Base-by-base conservation (phyloP, 2,797 vertebrate genomes). In the Scleropages formosus region DNA sequence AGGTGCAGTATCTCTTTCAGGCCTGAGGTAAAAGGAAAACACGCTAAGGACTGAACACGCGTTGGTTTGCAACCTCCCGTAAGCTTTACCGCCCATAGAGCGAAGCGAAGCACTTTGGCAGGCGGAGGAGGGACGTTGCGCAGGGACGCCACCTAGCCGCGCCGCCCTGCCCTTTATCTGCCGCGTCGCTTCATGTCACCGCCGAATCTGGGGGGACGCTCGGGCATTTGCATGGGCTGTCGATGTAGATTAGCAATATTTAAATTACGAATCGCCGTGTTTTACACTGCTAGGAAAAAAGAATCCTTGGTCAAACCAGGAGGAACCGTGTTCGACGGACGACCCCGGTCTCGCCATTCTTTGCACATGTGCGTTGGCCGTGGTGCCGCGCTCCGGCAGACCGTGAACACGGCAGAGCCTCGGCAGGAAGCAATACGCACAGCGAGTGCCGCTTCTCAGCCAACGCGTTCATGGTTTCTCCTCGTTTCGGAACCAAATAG, bases 191-290 rank as follows among this genome's bases (percentile, higher is more conserved):
- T 90, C 89, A 86, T 89, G 85, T 88, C 88, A 89, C 88, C 83
- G 89, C 89, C 91, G 88, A 89, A 90, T 89, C 88, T 90, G 88
- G 89, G 91, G 90, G 89, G 90, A 89, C 88, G 89, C 91, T 51
- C 87, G 87, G 88, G 86, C 85, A 89, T 90, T 90, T 90, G 90
- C 92, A 90, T 90, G 85, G 91, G 92, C 91, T 92, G 89, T 93
- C 91, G 84, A 91, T 90, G 93, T 91, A 89, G 91, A 90, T 88
- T 91, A 93, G 93, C 92, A 94, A 93, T 94, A 94, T 93, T 91
- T 91, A 87, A 89, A 91, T 88, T 85, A 87, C 90, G 86, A 83
- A 89, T 92, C 85, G 87, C 88, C 90, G 92, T 88, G 88, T 90
- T 90, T 88, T 83, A 87, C 88, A 78, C 84, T 75, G 75, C 79